Conservation (phyloP, 53 echinoderm and acorn worm species). For the Arbacia lixula region DNA sequence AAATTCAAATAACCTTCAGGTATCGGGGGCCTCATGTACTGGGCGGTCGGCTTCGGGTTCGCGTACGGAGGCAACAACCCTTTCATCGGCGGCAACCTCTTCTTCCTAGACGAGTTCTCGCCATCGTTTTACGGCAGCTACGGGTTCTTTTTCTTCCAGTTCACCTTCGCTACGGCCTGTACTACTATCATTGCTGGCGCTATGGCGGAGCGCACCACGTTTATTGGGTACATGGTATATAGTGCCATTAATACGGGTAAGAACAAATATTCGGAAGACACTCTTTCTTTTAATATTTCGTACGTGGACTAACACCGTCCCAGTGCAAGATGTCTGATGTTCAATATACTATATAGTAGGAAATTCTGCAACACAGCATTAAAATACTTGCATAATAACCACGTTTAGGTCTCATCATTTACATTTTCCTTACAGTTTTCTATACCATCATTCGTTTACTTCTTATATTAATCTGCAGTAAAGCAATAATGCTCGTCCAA, state of each 20-base stretch:
- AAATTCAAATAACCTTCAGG: no score
- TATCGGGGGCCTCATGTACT: constrained; percentile 80
- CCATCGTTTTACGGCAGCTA: background rate
- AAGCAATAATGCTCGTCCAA: no score
- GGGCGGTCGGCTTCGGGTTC: constrained; percentile 89
- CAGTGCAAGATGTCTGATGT: no score
- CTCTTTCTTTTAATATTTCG: no score
- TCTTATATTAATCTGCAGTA: no score
- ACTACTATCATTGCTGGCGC: constrained; percentile 91
- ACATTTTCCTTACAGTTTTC: no score
- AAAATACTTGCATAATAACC: no score
- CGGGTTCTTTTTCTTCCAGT: constrained; percentile 84
- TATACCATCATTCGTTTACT: no score
- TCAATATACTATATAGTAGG: no score
- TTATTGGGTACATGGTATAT: constrained; percentile 80
- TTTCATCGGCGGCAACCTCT: constrained; percentile 72
- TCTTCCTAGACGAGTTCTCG: constrained; percentile 75
- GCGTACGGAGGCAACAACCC: constrained; percentile 81
- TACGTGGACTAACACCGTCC: no score
- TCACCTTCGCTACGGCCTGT: constrained; percentile 87
- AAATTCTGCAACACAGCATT: no score
- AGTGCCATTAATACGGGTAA: constrained; percentile 26
- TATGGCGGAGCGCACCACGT: constrained; percentile 86
- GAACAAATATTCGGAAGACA: background rate
- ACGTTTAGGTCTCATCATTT: no score